A percentile compares a stretch with the other conserved stretches of the same genome.
phyloP scores from a whole-genome alignment of 2,113 vertebrate genomes.

The Lonchura striata region DNA sequence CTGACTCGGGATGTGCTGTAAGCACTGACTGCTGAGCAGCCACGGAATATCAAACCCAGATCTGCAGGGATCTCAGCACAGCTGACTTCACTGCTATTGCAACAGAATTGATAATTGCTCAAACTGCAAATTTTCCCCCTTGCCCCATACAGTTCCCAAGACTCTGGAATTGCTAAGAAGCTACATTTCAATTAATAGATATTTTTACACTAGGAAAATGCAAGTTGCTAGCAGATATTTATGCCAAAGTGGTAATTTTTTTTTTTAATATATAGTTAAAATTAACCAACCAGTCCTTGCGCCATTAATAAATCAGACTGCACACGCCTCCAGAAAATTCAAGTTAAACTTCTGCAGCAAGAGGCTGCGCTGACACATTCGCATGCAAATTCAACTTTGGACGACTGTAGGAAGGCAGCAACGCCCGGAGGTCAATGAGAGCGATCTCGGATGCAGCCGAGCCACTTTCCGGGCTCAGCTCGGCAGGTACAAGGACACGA shows the following conservation, averaged over 20 bases:
- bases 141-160: not conserved
- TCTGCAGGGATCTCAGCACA: not conserved
- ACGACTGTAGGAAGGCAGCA: not conserved
- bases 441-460: rapidly evolving
- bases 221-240: not conserved
- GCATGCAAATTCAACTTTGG: not conserved
- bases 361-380: not conserved
- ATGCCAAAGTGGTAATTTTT: not conserved
- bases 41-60: not conserved
- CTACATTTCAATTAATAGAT: not conserved
- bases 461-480: not conserved
- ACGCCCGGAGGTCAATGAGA: rapidly evolving
- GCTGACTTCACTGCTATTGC: not conserved
- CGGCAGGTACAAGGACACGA: not conserved
- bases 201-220: not conserved
- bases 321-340: not conserved
- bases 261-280: not conserved
- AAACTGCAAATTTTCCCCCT: not conserved
- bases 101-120: not conserved
- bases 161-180: not conserved
- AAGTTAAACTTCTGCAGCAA: not conserved
- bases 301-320: not conserved
- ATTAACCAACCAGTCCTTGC: not conserved
- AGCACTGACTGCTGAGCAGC: not conserved
- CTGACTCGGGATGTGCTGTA: not conserved